phyloP scores from a whole-genome alignment of 2,113 vertebrate species.

The Hypocryptadius cinnamomeus region DNA sequence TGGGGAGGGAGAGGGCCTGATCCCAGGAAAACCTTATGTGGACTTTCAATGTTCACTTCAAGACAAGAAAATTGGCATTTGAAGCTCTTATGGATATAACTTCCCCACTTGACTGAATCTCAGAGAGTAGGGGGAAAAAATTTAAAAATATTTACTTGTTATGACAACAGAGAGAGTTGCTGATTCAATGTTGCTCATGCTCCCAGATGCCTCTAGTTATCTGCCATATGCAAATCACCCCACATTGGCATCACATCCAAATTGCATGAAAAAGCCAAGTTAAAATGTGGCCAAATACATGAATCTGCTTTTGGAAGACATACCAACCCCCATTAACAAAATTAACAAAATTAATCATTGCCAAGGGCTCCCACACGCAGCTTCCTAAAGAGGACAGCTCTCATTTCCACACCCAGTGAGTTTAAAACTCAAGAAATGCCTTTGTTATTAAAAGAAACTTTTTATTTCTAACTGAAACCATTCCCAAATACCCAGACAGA shows the following conservation, averaged over 20 bases:
- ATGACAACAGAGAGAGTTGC: background rate
- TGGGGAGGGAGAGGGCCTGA: background rate
- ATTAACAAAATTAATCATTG: conserved; percentile 6
- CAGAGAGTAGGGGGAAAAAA: background rate
- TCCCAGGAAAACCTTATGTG: background rate
- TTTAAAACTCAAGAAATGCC: background rate
- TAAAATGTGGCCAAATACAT: background rate
- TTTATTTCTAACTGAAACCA: background rate
- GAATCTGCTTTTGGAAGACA: conserved; percentile 17
- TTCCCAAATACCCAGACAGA: background rate
- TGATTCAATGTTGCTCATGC: background rate
- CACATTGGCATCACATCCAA: background rate
- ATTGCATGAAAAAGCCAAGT: background rate
- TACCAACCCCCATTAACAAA: background rate
- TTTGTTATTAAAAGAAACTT: background rate
- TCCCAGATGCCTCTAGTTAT: conserved; percentile 23
- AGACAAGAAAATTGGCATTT: background rate
- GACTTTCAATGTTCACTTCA: background rate
- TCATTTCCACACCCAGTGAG: background rate
- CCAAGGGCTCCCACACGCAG: background rate
- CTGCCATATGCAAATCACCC: conserved; percentile 13
- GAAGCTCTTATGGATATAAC: background rate
- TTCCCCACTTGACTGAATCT: background rate
- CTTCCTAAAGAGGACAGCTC: background rate
- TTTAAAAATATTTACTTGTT: background rate